These are phyloP conservation scores for Encarsia formosa DNA, from an alignment of 2,888 invertebrate genomes.

Conservation along the genomic window DNA sequence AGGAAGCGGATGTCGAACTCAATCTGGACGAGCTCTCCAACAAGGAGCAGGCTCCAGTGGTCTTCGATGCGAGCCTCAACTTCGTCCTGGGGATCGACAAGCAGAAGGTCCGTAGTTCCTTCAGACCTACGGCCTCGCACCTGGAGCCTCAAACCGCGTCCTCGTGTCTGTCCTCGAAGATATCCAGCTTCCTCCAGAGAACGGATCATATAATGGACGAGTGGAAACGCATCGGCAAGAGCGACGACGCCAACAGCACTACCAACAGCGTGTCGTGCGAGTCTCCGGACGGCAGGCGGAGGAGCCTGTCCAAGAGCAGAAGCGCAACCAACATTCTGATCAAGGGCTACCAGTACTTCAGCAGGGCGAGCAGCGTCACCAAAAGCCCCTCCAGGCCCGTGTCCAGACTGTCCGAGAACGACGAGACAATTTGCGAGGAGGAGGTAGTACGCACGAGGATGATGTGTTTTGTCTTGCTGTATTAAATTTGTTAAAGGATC, in stretches of 20 bases:
- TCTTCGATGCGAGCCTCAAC: conserved; percentile 77
- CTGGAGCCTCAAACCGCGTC: conserved; percentile 74
- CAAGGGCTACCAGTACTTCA: conserved; percentile 71
- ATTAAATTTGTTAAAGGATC: no score
- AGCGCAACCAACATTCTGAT: conserved; percentile 81
- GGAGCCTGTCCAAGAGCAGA: conserved; percentile 51
- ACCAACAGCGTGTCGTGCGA: neutral
- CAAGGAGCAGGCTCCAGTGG: conserved; percentile 72
- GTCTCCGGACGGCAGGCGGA: conserved; percentile 13
- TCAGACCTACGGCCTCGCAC: conserved; percentile 72
- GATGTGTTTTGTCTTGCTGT: neutral
- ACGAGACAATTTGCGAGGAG: conserved; percentile 42
- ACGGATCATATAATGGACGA: conserved; percentile 88
- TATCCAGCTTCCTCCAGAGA: conserved; percentile 73
- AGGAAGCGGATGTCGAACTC: conserved; percentile 51
- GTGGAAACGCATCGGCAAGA: conserved; percentile 70
- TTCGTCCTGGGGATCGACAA: conserved; percentile 73
- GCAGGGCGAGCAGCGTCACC: conserved; percentile 45
- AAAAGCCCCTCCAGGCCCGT: conserved; percentile 38
- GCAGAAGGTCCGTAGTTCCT: conserved; percentile 65
- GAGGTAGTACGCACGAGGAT: conserved; percentile 31
- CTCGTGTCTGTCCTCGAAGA: conserved; percentile 69
- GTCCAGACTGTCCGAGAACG: conserved; percentile 35
- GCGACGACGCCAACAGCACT: conserved; percentile 24
- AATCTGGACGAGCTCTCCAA: conserved; percentile 48